Evolutionary conservation across 2,113 vertebrate species (phyloP).

Genomic region (Heterochromis multidens): DNA sequence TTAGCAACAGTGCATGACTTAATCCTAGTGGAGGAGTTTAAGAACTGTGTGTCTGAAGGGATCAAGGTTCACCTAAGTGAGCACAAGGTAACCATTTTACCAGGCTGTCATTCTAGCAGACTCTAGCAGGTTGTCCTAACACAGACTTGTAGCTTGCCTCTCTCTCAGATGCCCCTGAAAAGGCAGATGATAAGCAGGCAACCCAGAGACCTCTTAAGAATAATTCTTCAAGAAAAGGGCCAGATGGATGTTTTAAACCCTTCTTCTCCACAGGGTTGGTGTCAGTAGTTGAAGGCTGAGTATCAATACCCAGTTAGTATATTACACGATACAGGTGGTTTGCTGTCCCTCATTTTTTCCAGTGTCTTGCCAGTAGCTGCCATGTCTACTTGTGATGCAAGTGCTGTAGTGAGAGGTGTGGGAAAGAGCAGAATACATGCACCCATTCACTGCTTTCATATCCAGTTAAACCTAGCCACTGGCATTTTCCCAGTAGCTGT

Average conservation of each 20-base stretch:
- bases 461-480: neutral
- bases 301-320: neutral
- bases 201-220: neutral
- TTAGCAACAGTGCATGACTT: neutral
- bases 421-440: neutral
- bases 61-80: neutral
- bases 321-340: neutral
- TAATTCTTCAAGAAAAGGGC: neutral
- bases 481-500: neutral
- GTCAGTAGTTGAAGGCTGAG: neutral
- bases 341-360: neutral
- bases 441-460: neutral
- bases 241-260: neutral
- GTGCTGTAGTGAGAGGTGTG: neutral
- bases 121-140: neutral
- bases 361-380: neutral
- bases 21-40: neutral
- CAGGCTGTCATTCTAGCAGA: neutral
- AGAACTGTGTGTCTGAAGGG: neutral
- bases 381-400: neutral
- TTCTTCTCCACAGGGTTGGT: neutral
- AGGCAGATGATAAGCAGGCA: neutral
- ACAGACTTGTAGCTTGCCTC: neutral
- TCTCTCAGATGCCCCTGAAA: neutral
- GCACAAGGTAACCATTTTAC: neutral